These are phyloP conservation scores for Illadopsis cleaveri DNA, from an alignment of 2,113 vertebrate genomes.

Conservation along the genomic window DNA sequence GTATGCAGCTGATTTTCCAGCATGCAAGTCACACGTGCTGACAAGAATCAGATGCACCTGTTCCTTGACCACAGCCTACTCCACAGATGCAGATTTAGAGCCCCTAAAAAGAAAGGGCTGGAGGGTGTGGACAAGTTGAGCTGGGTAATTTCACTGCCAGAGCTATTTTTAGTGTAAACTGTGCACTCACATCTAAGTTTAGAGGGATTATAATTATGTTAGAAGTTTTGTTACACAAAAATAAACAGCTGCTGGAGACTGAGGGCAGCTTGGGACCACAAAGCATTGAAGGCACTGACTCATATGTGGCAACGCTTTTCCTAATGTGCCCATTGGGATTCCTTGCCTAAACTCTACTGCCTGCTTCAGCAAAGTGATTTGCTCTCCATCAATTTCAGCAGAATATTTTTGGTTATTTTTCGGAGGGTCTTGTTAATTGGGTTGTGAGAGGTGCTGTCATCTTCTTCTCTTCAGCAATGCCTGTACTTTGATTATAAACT, in stretches of 20 bases:
- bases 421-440: not conserved
- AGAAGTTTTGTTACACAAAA: constrained; percentile 28
- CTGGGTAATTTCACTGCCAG: not conserved
- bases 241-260: constrained; percentile 22
- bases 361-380: not conserved
- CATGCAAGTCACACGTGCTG: not conserved
- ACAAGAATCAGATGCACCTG: constrained; percentile 26
- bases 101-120: not conserved
- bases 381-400: not conserved
- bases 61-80: not conserved
- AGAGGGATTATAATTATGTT: constrained; percentile 23
- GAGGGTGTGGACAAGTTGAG: not conserved
- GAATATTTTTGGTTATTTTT: not conserved
- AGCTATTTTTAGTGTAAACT: constrained; percentile 20
- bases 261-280: not conserved
- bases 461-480: not conserved
- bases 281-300: not conserved
- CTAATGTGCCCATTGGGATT: not conserved
- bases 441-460: not conserved
- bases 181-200: constrained; percentile 6
- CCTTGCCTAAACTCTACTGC: not conserved
- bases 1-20: not conserved
- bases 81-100: not conserved
- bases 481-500: not conserved
- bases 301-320: not conserved